Conservation (phyloP, 2,888 invertebrate species). For the Onchidella celtica region DNA sequence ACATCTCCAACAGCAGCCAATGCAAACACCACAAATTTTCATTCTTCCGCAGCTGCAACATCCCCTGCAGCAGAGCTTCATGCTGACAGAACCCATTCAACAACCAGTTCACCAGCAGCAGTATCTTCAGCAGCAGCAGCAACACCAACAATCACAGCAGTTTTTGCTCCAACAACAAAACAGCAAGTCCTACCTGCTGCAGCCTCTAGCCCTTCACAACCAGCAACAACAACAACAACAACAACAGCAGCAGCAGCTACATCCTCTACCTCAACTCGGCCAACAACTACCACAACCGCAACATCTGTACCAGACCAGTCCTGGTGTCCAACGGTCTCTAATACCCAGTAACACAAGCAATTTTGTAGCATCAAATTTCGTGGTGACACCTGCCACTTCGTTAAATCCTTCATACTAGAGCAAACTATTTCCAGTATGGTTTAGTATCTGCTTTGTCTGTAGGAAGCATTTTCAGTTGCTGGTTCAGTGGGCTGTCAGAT, state of each 20-base stretch:
- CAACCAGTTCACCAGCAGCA: neutral
- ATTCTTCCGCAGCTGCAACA: slow-evolving; percentile 10
- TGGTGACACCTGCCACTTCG: neutral
- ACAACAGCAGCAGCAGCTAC: neutral
- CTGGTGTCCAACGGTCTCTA: neutral
- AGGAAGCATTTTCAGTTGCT: too few species aligned
- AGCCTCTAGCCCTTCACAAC: neutral
- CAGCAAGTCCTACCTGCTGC: neutral
- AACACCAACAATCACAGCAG: neutral
- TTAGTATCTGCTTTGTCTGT: too few species aligned
- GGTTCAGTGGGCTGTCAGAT: too few species aligned
- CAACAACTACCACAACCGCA: neutral
- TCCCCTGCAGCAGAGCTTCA: neutral
- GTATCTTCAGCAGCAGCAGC: neutral
- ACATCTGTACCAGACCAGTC: neutral
- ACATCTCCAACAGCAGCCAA: neutral
- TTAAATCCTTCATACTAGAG: neutral
- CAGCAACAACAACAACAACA: neutral
- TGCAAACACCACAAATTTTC: neutral
- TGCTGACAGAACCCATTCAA: neutral
- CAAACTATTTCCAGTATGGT: too few species aligned
- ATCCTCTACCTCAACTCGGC: neutral
- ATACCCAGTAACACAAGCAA: neutral
- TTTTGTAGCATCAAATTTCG: neutral
- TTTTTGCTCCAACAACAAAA: neutral